Evolutionary conservation across 1,140 invertebrate species (phyloP).

Genomic region (Formica selysi): DNA sequence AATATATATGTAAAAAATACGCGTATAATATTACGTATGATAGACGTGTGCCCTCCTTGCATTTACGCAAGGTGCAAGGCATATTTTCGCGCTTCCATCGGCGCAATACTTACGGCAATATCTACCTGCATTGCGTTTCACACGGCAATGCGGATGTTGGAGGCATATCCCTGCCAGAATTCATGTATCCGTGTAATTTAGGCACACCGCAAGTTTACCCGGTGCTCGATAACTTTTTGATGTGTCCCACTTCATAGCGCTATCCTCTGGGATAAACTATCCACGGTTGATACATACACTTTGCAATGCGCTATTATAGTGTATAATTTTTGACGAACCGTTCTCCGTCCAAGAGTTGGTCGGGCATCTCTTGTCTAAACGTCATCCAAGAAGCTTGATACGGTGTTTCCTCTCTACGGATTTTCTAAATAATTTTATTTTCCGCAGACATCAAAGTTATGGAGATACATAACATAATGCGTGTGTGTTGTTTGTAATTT

Average conservation of each 20-base stretch:
- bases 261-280: conserved; percentile 16
- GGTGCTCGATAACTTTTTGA: conserved; percentile 37
- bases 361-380: neutral
- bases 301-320: neutral
- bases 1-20: no score
- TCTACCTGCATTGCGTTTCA: neutral
- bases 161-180: neutral
- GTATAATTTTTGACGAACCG: neutral
- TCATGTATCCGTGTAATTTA: conserved; percentile 55
- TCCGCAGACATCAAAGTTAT: no score
- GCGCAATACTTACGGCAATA: neutral
- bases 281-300: neutral
- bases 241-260: conserved; percentile 6
- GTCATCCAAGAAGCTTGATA: neutral
- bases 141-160: conserved; percentile 56
- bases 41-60: no score
- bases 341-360: neutral
- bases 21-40: neutral
- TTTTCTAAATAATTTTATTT: no score
- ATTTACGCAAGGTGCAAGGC: neutral
- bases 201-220: conserved; percentile 26
- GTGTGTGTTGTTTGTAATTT: no score
- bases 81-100: conserved; percentile 3
- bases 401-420: neutral
- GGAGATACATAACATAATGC: no score